A percentile compares a stretch with the other conserved stretches of the same genome.
These are phyloP conservation scores for Alsophila aescularia DNA, from an alignment of 2,888 invertebrate species.

Conservation along the genomic window DNA sequence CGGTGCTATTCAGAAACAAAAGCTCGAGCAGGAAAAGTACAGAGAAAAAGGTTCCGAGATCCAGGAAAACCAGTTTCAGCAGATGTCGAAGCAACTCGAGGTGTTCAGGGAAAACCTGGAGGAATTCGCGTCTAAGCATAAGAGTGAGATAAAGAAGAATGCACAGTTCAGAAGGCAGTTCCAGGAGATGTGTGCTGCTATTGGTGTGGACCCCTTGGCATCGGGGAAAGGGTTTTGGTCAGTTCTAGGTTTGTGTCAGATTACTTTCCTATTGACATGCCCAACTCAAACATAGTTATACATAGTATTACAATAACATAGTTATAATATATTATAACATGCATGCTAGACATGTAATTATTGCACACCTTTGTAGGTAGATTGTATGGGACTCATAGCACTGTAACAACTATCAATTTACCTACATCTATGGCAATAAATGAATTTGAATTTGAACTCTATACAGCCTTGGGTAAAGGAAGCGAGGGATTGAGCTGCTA, in stretches of 20 bases:
- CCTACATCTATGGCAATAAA: no score
- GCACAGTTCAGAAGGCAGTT: slow-evolving; percentile 97
- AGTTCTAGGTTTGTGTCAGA: slow-evolving; percentile 86
- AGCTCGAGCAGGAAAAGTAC: slow-evolving; percentile 94
- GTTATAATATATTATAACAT: no score
- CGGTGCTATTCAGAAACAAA: slow-evolving; percentile 95
- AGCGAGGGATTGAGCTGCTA: no score
- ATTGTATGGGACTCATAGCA: no score
- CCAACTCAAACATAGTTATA: no score
- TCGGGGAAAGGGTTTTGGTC: slow-evolving; percentile 99
- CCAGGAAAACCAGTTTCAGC: slow-evolving; percentile 95
- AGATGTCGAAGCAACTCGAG: slow-evolving; percentile 97
- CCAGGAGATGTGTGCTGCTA: slow-evolving; percentile 99
- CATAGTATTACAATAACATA: no score
- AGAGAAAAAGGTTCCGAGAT: slow-evolving; percentile 95
- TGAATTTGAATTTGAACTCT: no score
- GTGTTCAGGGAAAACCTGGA: slow-evolving; percentile 96
- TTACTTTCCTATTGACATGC: not conserved
- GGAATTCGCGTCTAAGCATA: slow-evolving; percentile 97
- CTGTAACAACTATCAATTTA: no score
- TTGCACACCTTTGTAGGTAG: no score
- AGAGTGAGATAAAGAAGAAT: slow-evolving; percentile 97
- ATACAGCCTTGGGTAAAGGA: no score
- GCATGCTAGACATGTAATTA: no score
- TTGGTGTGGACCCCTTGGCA: slow-evolving; percentile 98